phyloP scores from a whole-genome alignment of 2,113 vertebrate species.

The Chloropsis cyanopogon region DNA sequence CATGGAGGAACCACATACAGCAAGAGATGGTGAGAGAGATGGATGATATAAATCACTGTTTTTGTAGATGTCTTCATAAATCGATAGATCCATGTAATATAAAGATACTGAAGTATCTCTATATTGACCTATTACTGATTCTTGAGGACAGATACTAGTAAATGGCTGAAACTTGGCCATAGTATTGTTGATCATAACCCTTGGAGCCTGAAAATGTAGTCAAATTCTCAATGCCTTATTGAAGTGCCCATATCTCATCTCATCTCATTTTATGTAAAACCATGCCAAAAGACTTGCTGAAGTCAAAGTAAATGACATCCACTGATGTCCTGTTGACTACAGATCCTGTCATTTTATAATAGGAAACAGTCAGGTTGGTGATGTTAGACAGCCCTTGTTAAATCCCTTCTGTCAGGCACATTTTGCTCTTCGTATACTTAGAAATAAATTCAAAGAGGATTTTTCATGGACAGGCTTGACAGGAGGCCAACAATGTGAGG shows the following conservation, averaged over 20 bases:
- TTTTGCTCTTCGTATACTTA: neutral
- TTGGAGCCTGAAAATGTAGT: neutral
- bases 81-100: neutral
- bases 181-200: neutral
- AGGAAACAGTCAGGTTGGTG: neutral
- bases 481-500: neutral
- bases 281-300: neutral
- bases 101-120: neutral
- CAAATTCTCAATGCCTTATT: neutral
- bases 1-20: neutral
- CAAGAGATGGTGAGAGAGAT: neutral
- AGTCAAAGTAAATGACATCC: neutral
- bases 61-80: neutral
- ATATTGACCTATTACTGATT: neutral
- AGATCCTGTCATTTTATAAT: neutral
- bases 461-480: neutral
- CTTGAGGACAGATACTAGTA: neutral
- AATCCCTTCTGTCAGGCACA: neutral
- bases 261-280: neutral
- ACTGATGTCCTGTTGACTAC: neutral
- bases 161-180: neutral
- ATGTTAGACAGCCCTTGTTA: neutral
- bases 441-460: neutral
- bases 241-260: neutral
- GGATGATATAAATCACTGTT: neutral